A percentile compares a stretch with the other conserved stretches of the same genome.
phyloP scores from a whole-genome alignment of 2,113 vertebrate species.

The Odontophorus gujanensis region DNA sequence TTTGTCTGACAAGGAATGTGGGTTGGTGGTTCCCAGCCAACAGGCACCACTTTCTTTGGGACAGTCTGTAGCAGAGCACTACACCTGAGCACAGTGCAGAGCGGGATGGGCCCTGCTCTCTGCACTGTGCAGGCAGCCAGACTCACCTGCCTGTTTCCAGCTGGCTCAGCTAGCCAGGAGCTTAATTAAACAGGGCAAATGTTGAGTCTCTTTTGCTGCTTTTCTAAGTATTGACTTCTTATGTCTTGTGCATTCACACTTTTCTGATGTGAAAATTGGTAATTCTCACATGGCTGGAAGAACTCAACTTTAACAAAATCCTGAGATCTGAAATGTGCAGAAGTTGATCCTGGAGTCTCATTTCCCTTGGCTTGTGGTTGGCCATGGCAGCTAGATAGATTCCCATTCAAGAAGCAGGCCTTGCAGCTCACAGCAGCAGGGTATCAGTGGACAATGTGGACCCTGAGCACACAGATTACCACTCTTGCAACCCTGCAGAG shows the following conservation, averaged over 20 bases:
- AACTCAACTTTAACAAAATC: not conserved
- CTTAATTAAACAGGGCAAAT: not conserved
- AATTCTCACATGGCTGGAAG: not conserved
- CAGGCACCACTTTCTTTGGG: not conserved
- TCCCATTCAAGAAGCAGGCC: fast-evolving
- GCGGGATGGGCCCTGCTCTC: not conserved
- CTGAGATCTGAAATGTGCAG: not conserved
- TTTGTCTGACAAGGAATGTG: not conserved
- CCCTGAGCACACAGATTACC: not conserved
- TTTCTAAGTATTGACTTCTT: not conserved
- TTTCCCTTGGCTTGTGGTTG: not conserved
- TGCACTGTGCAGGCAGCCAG: not conserved
- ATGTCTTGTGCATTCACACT: not conserved
- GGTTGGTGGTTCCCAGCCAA: not conserved
- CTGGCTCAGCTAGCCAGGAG: not conserved
- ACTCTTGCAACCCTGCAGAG: not conserved
- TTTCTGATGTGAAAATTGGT: not conserved
- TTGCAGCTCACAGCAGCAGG: not conserved
- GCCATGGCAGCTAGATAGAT: not conserved
- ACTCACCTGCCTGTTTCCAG: not conserved
- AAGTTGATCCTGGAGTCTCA: not conserved
- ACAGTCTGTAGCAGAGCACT: not conserved
- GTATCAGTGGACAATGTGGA: not conserved
- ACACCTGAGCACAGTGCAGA: fast-evolving
- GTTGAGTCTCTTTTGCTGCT: not conserved